A percentile compares a stretch with the other conserved stretches of the same genome.
These are phyloP conservation scores for Embiotoca jacksoni DNA, from an alignment of 2,113 vertebrate genomes.

Conservation along the genomic window DNA sequence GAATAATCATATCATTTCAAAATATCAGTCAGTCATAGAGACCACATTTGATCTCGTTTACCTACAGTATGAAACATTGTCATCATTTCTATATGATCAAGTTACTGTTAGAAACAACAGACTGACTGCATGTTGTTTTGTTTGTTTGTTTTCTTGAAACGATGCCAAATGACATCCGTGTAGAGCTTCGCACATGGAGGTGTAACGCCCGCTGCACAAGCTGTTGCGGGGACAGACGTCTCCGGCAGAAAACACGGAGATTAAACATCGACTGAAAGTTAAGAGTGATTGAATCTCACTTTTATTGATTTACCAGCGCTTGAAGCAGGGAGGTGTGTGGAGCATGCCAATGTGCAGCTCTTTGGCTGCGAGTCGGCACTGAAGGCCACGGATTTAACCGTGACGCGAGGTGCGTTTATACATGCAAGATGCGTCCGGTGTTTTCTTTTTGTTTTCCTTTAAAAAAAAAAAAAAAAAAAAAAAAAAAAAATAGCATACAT, in stretches of 20 bases:
- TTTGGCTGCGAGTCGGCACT: background rate
- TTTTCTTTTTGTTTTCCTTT: background rate
- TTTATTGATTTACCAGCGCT: conserved; percentile 30
- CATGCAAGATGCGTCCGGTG: background rate
- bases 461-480: too few species aligned
- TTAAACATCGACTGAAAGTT: conserved; percentile 26
- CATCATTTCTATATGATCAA: too few species aligned
- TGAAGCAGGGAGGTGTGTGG: background rate
- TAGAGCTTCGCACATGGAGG: background rate
- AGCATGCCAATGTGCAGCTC: conserved; percentile 1
- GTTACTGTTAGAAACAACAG: too few species aligned
- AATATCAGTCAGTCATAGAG: too few species aligned
- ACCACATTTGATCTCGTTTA: too few species aligned
- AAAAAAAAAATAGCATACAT: too few species aligned
- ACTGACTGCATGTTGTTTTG: too few species aligned
- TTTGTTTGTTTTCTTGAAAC: conserved; percentile 4
- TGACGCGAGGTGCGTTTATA: background rate
- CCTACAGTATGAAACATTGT: too few species aligned
- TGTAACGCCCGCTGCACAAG: background rate
- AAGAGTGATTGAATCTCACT: conserved; percentile 17
- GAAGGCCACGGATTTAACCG: background rate
- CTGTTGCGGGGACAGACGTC: background rate
- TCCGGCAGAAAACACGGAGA: conserved; percentile 19
- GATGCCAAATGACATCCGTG: background rate
- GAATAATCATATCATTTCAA: too few species aligned